Evolutionary conservation across 2,888 invertebrate genomes (phyloP).

Genomic region (Leptopilina drosophilae): DNA sequence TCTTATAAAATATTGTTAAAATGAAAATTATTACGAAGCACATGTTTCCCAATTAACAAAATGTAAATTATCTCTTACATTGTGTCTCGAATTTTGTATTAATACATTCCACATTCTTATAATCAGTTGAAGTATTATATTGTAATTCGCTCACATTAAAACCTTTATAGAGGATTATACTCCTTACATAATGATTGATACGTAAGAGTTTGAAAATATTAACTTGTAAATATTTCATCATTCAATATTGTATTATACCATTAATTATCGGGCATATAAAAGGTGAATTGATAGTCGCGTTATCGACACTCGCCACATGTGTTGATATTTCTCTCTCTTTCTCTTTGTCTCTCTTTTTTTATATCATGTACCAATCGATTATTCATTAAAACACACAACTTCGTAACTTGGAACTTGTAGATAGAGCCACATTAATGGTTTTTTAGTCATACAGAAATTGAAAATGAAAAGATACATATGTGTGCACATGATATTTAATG

Average conservation of each 20-base stretch:
- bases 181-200: constrained; percentile 29
- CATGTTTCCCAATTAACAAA: neutral
- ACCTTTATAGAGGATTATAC: constrained; percentile 20
- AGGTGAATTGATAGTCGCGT: neutral
- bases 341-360: neutral
- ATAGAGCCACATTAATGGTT: constrained; percentile 36
- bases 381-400: constrained; percentile 1
- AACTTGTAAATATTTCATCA: constrained; percentile 16
- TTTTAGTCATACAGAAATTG: neutral
- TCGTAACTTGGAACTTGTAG: neutral
- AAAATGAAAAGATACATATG: neutral
- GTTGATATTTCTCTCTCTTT: neutral
- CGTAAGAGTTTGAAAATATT: constrained; percentile 5
- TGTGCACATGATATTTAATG: neutral
- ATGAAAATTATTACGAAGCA: neutral
- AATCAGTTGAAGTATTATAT: constrained; percentile 7
- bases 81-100: constrained; percentile 19
- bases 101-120: neutral
- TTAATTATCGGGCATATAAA: neutral
- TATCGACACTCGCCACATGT: neutral
- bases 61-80: neutral
- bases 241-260: neutral
- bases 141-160: constrained; percentile 17
- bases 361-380: neutral
- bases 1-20: too few relatives aligned